Evolutionary conservation across 2,888 invertebrate genomes (phyloP), one percentile per base, ranked within the genome.

Genomic region (Sesia bembeciformis): DNA sequence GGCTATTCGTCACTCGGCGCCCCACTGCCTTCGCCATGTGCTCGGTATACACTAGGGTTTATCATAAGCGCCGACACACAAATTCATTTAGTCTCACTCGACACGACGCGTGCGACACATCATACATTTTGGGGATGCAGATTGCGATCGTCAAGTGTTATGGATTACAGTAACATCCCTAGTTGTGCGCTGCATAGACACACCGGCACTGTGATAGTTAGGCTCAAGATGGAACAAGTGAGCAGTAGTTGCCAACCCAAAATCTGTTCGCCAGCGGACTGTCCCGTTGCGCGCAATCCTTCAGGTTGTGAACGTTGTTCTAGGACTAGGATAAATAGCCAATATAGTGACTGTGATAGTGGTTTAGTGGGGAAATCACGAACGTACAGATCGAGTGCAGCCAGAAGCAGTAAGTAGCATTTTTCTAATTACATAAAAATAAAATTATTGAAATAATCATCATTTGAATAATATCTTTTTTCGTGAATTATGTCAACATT

Each of bases 261-360:
- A 54, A 61, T 57, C 63, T 69, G 67, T 61, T 68, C 69, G 57
- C 59, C 62, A 56, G 61, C 67, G 61, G 64, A 60, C 54, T 67
- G 62, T 61, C 65, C 73, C 58, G 62, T 65, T 62, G 62, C 73
- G 57, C 74, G 72, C 60, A 75, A 74, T 59, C 69, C 72, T 38
- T 65, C 78, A 62, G 71, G 68, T 69, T 88, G 87, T 86, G 84
- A 83, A 76, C 74, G 73, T 72, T 88, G 87, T 68, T 69, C 65
- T 71, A 84, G 85, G 72, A 87, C 81, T 77, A 86, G 83, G 78
- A 73, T 76, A 67, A 74, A 71, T 81, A 83, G 76, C 74, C 68
- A 76, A 80, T 78, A 74, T 66, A 84, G 87, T 89, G 88, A 84
- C 75, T 84, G 88, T 89, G 88, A 84, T 84, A 87, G 81, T 85